Percentiles rank a stretch among this genome's conserved stretches.
Evolutionary conservation across 2,888 invertebrate genomes (phyloP).

Genomic region (Torymus auratus): DNA sequence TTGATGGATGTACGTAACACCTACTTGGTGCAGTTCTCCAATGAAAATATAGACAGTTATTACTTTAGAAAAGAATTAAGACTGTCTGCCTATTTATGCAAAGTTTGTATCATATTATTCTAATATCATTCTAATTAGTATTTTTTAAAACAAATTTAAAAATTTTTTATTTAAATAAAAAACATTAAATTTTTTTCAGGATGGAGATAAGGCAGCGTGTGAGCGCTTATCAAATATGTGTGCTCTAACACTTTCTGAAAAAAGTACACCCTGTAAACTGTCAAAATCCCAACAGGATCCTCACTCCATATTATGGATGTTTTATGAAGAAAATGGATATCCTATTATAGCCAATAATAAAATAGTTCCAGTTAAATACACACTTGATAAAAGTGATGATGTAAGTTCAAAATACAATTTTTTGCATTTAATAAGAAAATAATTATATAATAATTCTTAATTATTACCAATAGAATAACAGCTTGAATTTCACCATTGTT

Average conservation of each 20-base stretch:
- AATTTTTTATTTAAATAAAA: background rate
- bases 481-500: constrained; percentile 76
- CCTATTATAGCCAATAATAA: constrained; percentile 74
- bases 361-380: constrained; percentile 76
- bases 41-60: constrained; percentile 71
- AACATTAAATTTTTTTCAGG: constrained; percentile 67
- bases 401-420: constrained; percentile 66
- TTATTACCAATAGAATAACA: constrained; percentile 69
- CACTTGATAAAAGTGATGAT: constrained; percentile 73
- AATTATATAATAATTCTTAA: constrained; percentile 20
- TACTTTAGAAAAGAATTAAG: constrained; percentile 75
- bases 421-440: background rate
- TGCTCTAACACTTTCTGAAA: constrained; percentile 79
- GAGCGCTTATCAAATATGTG: constrained; percentile 84
- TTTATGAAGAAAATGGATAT: constrained; percentile 78
- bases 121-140: constrained; percentile 12
- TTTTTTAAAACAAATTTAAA: constrained; percentile 22
- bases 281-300: constrained; percentile 62
- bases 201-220: constrained; percentile 79
- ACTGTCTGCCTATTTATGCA: constrained; percentile 75
- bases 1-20: constrained; percentile 71
- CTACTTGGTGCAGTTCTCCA: constrained; percentile 72
- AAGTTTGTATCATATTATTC: constrained; percentile 69
- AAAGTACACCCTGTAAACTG: constrained; percentile 69
- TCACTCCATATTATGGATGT: constrained; percentile 73